Evolutionary conservation across 1,140 invertebrate genomes (phyloP).

Genomic region (Temnothorax longispinosus): DNA sequence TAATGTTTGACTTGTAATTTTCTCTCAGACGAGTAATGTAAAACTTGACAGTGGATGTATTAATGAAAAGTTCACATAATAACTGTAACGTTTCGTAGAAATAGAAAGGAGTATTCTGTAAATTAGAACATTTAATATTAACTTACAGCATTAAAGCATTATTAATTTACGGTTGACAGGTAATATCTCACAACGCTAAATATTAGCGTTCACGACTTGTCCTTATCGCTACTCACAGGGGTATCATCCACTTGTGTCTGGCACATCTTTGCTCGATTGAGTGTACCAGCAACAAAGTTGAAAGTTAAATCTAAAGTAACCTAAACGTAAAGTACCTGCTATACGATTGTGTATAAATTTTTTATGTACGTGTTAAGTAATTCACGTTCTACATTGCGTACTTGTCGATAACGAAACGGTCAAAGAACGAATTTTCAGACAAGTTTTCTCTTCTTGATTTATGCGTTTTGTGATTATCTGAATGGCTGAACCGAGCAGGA

Average conservation of each 20-base stretch:
- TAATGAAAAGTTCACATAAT: not conserved
- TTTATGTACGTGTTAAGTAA: not conserved
- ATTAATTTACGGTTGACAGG: slow-evolving; percentile 15
- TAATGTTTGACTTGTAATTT: not conserved
- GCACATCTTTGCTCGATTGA: not conserved
- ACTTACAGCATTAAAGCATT: not conserved
- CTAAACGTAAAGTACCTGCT: not conserved
- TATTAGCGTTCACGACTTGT: not conserved
- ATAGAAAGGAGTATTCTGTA: not conserved
- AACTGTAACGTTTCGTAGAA: not conserved
- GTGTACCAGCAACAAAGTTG: not conserved
- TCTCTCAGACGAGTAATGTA: not conserved
- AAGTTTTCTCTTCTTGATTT: not conserved
- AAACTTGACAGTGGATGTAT: not conserved
- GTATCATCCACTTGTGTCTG: not conserved
- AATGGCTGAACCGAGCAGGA: not conserved
- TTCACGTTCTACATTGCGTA: slow-evolving; percentile 4
- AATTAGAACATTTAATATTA: not conserved
- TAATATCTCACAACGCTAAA: slow-evolving; percentile 12
- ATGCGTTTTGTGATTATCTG: not conserved
- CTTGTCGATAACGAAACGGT: not conserved
- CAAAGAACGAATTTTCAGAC: not conserved
- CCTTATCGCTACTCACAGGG: not conserved
- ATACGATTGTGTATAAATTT: slow-evolving; percentile 1
- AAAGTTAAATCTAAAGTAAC: not conserved